These are phyloP conservation scores for Poecilus cupreus DNA, from an alignment of 2,888 invertebrate genomes.

Conservation along the genomic window DNA sequence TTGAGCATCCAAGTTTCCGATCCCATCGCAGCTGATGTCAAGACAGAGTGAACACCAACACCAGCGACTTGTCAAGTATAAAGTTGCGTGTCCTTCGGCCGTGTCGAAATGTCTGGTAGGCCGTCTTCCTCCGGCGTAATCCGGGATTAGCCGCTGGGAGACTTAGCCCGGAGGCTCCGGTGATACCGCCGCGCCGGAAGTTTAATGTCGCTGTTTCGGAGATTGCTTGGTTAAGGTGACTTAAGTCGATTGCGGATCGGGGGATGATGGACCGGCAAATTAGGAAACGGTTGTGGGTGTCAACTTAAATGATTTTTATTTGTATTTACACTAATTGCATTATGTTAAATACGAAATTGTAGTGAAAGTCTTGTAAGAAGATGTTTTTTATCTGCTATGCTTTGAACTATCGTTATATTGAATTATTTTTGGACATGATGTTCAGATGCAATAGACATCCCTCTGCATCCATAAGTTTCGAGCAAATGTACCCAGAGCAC, in stretches of 20 bases:
- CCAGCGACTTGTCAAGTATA: not conserved
- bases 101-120: not conserved
- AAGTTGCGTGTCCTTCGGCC: not conserved
- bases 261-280: not conserved
- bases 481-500: no score
- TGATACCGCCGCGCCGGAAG: not conserved
- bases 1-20: no score
- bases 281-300: not conserved
- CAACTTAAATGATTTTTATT: not conserved
- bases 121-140: not conserved
- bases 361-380: no score
- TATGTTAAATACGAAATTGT: no score
- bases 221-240: slow-evolving; percentile 12
- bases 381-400: no score
- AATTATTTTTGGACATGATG: no score
- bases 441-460: no score
- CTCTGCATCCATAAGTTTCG: no score
- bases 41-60: not conserved
- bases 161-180: not conserved
- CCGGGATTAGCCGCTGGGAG: not conserved
- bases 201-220: slow-evolving; percentile 4
- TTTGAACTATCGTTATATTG: no score
- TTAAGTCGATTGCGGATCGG: not conserved
- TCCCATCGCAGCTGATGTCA: no score
- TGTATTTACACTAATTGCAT: no score